Evolutionary conservation across 2,113 vertebrate genomes (phyloP), one percentile per base, ranked within the genome.

Genomic region (Anguilla rostrata): DNA sequence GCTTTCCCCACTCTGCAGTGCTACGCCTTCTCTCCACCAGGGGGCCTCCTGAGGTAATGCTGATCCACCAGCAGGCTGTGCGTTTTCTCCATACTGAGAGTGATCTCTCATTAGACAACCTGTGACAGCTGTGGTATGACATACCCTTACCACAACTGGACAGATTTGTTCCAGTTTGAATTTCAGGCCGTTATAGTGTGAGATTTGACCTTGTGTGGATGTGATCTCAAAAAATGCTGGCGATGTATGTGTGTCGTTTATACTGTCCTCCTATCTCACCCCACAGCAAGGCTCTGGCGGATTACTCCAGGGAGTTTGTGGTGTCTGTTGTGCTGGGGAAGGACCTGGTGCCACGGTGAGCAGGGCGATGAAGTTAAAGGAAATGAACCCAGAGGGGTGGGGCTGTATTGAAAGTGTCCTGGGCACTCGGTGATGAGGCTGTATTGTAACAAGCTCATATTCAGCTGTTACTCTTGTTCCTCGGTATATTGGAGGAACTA

Each of bases 271-370:
- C 5, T 85, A 5, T 53, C 2, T 91, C 57, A 75, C 26, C 88
- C 83, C 92, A 9, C 91, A 99, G 98, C 93, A 98, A 99, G 95
- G 95, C 97, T 1, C 96, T 99, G 43, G 95, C 96, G 26, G 97
- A 99, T 84, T 97, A 97, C 92, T 97, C 97, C 1, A 98, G 97
- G 89, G 93, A 91, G 90, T 99, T 99, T 93, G 96, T 98, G 5
- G 85, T 99, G 71, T 99, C 98, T 0, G 93, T 99, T 22, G 95
- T 99, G 79, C 91, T 99, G 82, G 98, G 98, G 85, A 99, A 97
- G 91, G 98, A 99, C 81, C 95, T 99, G 18, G 97, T 99, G 80
- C 96, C 98, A 87, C 97, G 98, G 98, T 99, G 87, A 95, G 93
- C 15, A 14, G 9, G 18, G 6, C 0, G 7, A 22, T 4, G 22